Evolutionary conservation across 2,113 vertebrate species (phyloP), one percentile per base, ranked within the genome.

Genomic region (Tauraco erythrolophus): DNA sequence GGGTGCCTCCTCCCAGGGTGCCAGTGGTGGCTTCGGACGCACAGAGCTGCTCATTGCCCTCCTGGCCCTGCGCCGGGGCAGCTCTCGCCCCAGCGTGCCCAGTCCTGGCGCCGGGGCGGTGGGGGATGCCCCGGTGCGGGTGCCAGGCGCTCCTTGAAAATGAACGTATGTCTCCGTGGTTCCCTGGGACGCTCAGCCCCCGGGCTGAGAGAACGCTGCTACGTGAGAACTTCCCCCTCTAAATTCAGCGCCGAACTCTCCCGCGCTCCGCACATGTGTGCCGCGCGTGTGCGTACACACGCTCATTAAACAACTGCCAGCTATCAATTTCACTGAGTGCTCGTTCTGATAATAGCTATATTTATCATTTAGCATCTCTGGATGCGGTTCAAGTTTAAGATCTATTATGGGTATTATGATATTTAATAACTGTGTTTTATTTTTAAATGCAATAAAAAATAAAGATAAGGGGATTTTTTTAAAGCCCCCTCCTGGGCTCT

Each of bases 311-410:
- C 94, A 92, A 92, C 86, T 24, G 91, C 92, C 54, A 81, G 88
- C 91, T 93, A 79, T 97, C 95, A 70, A 92, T 95, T 88, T 89
- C 88, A 35, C 92, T 45, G 92, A 94, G 95, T 70, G 95, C 95
- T 94, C 54, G 41, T 54, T 87, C 94, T 86, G 92, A 92, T 96
- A 96, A 96, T 90, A 84, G 96, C 97, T 92, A 31, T 91, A 94
- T 97, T 97, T 96, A 97, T 97, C 92, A 95, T 84, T 89, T 86
- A 94, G 92, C 95, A 92, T 97, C 95, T 95, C 95, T 95, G 96
- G 96, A 93, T 96, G 88, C 43, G 15, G 95, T 85, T 89, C 94
- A 92, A 94, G 68, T 92, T 88, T 90, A 35, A 89, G 94, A 97
- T 94, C 92, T 96, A 95, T 91, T 90, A 80, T 39, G 94, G 86